Conservation (phyloP, 2,888 invertebrate species). For the Macaria liturata region DNA sequence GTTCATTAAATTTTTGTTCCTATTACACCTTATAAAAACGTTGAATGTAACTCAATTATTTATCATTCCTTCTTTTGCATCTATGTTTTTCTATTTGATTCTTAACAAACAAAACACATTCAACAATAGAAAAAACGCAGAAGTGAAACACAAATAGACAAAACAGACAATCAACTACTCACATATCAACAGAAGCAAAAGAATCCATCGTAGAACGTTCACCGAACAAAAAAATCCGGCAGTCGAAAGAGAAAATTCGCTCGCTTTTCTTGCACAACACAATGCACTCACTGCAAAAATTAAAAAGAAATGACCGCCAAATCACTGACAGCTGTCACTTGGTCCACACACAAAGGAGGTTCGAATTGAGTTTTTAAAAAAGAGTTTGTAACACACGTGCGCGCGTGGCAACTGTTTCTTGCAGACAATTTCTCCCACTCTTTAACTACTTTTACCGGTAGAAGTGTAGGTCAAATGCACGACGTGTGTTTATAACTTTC, state of each 20-base stretch:
- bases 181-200: conserved; percentile 37
- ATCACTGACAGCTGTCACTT: conserved; percentile 5
- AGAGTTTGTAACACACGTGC: conserved; percentile 16
- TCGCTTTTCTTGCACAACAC: conserved; percentile 36
- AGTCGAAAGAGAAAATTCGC: conserved; percentile 45
- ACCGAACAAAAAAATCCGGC: conserved; percentile 42
- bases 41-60: no score
- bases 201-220: conserved; percentile 43
- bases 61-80: no score
- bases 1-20: no score
- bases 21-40: no score
- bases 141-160: conserved; percentile 1
- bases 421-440: conserved; percentile 37
- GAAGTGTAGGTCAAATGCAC: conserved; percentile 29
- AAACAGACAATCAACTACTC: conserved; percentile 34
- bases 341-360: conserved; percentile 10
- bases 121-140: background rate
- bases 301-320: conserved; percentile 1
- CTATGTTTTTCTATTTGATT: no score
- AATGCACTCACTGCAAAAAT: conserved; percentile 20
- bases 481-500: conserved; percentile 38
- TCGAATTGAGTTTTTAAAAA: conserved; percentile 12
- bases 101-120: no score
- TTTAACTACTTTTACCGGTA: conserved; percentile 36
- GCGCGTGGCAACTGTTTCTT: conserved; percentile 44